Evolutionary conservation across 2,113 vertebrate genomes (phyloP), one percentile per base, ranked within the genome.

Genomic region (Eptesicus fuscus): DNA sequence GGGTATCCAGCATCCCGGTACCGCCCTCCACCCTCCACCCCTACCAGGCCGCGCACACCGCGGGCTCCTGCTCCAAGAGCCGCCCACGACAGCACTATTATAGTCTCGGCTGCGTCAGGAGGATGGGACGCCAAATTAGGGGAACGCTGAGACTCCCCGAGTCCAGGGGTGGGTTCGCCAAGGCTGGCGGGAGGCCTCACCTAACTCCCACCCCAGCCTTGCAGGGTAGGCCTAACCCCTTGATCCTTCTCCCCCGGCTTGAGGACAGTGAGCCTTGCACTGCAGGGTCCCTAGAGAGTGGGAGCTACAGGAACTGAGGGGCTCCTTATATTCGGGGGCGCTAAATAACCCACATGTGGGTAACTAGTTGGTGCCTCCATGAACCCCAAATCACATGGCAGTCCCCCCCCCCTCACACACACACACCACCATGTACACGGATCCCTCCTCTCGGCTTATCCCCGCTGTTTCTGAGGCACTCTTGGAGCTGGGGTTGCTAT

Each of bases 1-100:
- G 86, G 79, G 47, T 53, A 85, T 56, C 42, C 71, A 2, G 47
- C 93, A 65, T 40, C 40, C 91, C 47, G 32, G 56, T 71, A 76
- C 88, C 35, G n/a, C 63, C 84, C 67, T 93, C 83, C 74, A 74
- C 32, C 59, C 40, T 78, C 40, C 96, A 82, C 92, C 96, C 96
- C 77, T 53, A 92, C 94, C 94, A 70, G 92, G 90, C 94, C 74
- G 14, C 85, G 91, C 91, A 22, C 11, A 9, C 84, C 37, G 35
- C 53, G 0, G 88, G 97, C 94, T 97, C 89, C 86, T 96, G 96
- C 96, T 97, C 94, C 65, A 80, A 96, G 94, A 96, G 96, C 97
- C 97, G 70, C 97, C 97, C 97, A 97, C 97, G 94, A 44, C 88
- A 63, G 94, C 96, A 90, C 97, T 97, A 97, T 96, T 97, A 97